Evolutionary conservation across 2,797 vertebrate species (phyloP).

Genomic region (Gymnoscopelus microlampas): DNA sequence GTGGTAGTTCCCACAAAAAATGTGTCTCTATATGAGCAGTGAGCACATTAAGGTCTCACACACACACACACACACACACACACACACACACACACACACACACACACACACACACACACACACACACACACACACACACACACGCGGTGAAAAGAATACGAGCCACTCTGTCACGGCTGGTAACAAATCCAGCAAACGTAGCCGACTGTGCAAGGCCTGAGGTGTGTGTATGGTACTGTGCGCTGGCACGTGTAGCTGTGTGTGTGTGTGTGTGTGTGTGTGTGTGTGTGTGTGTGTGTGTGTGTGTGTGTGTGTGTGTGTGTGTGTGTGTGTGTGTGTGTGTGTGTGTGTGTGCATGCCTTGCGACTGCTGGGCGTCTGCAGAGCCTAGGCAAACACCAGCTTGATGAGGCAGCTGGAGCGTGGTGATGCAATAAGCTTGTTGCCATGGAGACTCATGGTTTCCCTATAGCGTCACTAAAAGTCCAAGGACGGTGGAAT

Average conservation of each 20-base stretch:
- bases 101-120: too few relatives aligned
- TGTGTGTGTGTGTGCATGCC: slow-evolving; percentile 14
- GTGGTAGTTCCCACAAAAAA: too few relatives aligned
- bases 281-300: slow-evolving; percentile 23
- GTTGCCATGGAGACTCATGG: slow-evolving; percentile 81
- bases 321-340: slow-evolving; percentile 7
- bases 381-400: slow-evolving; percentile 70
- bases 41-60: too few relatives aligned
- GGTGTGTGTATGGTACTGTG: slow-evolving; percentile 4
- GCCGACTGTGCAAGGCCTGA: not conserved
- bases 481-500: slow-evolving; percentile 82
- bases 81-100: too few relatives aligned
- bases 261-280: not conserved
- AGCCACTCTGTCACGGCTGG: too few relatives aligned
- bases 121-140: too few relatives aligned
- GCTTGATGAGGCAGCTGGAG: slow-evolving; percentile 78
- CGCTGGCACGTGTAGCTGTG: slow-evolving; percentile 35
- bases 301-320: slow-evolving; percentile 18
- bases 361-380: slow-evolving; percentile 57
- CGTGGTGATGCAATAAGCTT: slow-evolving; percentile 82
- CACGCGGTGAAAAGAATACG: too few relatives aligned
- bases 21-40: too few relatives aligned
- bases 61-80: too few relatives aligned
- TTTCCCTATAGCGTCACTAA: slow-evolving; percentile 70
- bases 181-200: too few relatives aligned